Evolutionary conservation across 1,140 invertebrate genomes (phyloP), one percentile per base, ranked within the genome.

Genomic region (Phortica variegata): DNA sequence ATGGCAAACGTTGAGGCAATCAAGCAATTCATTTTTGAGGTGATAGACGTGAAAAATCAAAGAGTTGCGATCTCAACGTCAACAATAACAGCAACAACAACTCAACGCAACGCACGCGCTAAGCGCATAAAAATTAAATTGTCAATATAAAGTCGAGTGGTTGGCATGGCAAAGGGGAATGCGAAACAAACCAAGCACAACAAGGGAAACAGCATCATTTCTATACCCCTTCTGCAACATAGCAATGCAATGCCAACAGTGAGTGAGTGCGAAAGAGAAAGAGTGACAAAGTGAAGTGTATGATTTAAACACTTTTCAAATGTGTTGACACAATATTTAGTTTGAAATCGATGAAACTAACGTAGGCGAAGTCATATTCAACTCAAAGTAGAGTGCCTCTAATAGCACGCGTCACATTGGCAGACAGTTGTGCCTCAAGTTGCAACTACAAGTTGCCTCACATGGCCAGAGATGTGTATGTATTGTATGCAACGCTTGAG

Each of bases 311-410:
- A 26, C 23, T 26, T 26, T 26, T 26, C 23, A 26, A 26, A 26
- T 26, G 54, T 65, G 63, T 63, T 66, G 63, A 66, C 63, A 66
- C 60, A 53, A 50, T 56, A 50, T 50, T 68, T 68, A 68, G 43
- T 17, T 32, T n/a, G 33, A 46, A 45, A n/a, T n/a, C n/a, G n/a
- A n/a, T n/a, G n/a, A n/a, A n/a, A n/a, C 13, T 16, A 23, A 21
- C 18, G 31, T 40, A 12, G 19, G 4, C 15, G 36, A 13, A 38
- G 36, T 16, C 6, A 3, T 17, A 38, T 10, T 38, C 36, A 18
- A 17, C 9, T 7, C 36, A 19, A 17, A 8, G 16, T 18, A 3
- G 47, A 50, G 42, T 32, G 51, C 51, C 43, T 40, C 15, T 31
- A 29, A 37, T 41, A 62, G 62, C 62, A 66, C 63, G 60, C 57